phyloP scores from a whole-genome alignment of 2,113 vertebrate species.

The Aegotheles bennettii region DNA sequence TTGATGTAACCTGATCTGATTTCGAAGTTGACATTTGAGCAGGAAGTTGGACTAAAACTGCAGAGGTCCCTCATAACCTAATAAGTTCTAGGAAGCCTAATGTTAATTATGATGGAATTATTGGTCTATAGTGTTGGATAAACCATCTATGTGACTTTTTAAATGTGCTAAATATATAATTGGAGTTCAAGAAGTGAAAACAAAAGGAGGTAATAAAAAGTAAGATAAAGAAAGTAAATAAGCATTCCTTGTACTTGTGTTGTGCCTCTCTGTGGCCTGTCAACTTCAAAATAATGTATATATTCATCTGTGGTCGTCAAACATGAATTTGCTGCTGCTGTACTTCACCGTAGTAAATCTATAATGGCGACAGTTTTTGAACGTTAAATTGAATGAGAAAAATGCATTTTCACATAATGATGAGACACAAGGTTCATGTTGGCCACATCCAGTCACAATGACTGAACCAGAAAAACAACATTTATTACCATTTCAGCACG shows the following conservation, averaged over 20 bases:
- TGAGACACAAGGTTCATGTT: not conserved
- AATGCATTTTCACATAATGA: not conserved
- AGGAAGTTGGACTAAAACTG: not conserved
- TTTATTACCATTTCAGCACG: not conserved
- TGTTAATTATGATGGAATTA: not conserved
- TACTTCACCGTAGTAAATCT: not conserved
- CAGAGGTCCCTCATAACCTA: not conserved
- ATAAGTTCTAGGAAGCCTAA: not conserved
- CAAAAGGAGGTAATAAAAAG: not conserved
- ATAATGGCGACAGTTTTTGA: not conserved
- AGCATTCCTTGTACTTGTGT: not conserved
- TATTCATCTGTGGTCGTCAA: not conserved
- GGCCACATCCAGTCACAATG: not conserved
- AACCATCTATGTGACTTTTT: not conserved
- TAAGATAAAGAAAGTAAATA: not conserved
- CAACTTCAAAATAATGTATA: not conserved
- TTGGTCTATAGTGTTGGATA: not conserved
- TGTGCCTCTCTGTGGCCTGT: not conserved
- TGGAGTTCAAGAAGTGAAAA: not conserved
- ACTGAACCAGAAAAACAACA: not conserved
- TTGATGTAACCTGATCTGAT: not conserved
- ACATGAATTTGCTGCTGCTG: not conserved
- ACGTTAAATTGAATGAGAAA: not conserved
- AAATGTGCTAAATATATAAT: not conserved
- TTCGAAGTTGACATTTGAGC: not conserved